A percentile compares a stretch with the other conserved stretches of the same genome.
phyloP scores from a whole-genome alignment of 2,888 invertebrate genomes.

The Barypeithes pellucidus region DNA sequence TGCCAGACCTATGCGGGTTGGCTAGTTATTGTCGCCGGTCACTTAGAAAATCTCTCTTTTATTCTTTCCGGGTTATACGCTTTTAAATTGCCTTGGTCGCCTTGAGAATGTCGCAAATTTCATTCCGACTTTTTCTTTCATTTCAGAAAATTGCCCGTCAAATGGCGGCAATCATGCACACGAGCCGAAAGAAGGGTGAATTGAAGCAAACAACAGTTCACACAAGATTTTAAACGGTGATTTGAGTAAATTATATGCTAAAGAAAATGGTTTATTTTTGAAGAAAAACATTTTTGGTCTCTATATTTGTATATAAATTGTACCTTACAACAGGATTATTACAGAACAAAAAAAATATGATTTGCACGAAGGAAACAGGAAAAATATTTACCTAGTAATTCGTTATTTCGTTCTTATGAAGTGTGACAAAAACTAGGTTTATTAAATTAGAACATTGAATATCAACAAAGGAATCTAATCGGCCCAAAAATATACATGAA shows the following conservation, averaged over 20 bases:
- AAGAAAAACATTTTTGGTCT: not conserved
- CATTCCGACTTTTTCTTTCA: constrained; percentile 47
- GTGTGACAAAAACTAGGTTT: no score
- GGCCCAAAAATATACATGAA: no score
- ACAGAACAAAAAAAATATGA: not conserved
- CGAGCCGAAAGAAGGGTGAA: constrained; percentile 44
- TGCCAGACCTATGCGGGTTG: constrained; percentile 60
- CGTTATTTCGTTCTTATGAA: no score
- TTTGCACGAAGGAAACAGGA: no score
- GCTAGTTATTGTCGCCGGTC: constrained; percentile 30
- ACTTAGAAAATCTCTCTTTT: constrained; percentile 18
- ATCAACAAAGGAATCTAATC: no score
- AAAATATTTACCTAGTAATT: no score
- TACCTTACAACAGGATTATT: not conserved
- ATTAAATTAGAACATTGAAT: no score
- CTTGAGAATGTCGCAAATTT: constrained; percentile 51
- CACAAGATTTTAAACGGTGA: constrained; percentile 37
- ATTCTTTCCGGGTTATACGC: constrained; percentile 29
- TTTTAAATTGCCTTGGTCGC: constrained; percentile 41
- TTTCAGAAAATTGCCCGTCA: constrained; percentile 41
- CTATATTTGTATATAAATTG: not conserved
- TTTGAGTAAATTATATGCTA: constrained; percentile 41
- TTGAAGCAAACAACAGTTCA: constrained; percentile 44
- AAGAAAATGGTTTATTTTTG: constrained; percentile 35
- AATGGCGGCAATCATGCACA: constrained; percentile 44